phyloP scores from a whole-genome alignment of 2,113 vertebrate species.

The human region GRCh38 chr12:106206001-106206500 shows the following conservation, averaged over 20 bases:
- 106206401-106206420: not conserved
- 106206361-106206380: not conserved
- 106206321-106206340: not conserved
- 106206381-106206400: not conserved
- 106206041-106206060: not conserved
- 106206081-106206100: rapidly evolving
- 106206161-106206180: not conserved
- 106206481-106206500: not conserved
- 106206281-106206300: not conserved
- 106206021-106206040: not conserved
- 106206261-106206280: not conserved
- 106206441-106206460: not conserved
- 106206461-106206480: not conserved
- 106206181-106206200: not conserved
- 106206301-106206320: not conserved
- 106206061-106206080: not conserved
- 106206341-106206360: not conserved
- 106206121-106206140: not conserved
- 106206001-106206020: not conserved
- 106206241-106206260: not conserved
- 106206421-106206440: rapidly evolving
- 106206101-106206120: not conserved
- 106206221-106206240: not conserved
- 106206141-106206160: not conserved
- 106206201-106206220: not conserved